Base-by-base conservation (phyloP, 2,888 invertebrate species). In the Mythimna vitellina region DNA sequence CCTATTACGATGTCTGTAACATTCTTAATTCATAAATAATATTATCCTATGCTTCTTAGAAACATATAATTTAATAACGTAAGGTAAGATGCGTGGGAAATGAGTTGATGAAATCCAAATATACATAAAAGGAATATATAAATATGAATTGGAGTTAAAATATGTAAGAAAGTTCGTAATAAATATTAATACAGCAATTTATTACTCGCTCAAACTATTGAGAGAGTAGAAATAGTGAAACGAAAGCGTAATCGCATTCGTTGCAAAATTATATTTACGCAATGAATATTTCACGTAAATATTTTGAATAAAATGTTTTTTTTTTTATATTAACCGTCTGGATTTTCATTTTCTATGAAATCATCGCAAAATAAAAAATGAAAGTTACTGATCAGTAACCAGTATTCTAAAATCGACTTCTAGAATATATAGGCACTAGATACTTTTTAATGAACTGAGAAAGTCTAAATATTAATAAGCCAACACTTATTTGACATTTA, bases 41-140 rank as follows among this genome's bases (percentile, higher is more conserved):
- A 60, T 60, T 61, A 74, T 56, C 60, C 0, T 54, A 25, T 9
- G 51, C 35, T 49, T 62, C 53, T 25, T n/a, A 20, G 53, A 58
- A 14, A 78, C 54, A n/a, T 51, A 64, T 32, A 1, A 56, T 73
- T 80, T 49, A 46, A 65, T 57, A 49, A 8, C 25, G n/a, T 46
- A 51, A n/a, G n/a, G 62, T 49, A 58, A 54, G 6, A 38, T 22
- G 22, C 4, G 20, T 25, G 42, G 32, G 8, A 56, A 54, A 67
- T 60, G 62, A 42, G 10, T 66, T 54, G 12, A 66, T 66, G 32
- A 73, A 73, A 79, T 73, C 38, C 7, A 79, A 79, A 79, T 56
- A 65, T 49, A 78, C 53, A 42, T 70, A 61, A 51, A 32, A 70
- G 6, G 12, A 14, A 42, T 29, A 61, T 49, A 60, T 54, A 53